Evolutionary conservation across 1,140 invertebrate genomes (phyloP), one percentile per base, ranked within the genome.

Genomic region (Drosophila neocordata): DNA sequence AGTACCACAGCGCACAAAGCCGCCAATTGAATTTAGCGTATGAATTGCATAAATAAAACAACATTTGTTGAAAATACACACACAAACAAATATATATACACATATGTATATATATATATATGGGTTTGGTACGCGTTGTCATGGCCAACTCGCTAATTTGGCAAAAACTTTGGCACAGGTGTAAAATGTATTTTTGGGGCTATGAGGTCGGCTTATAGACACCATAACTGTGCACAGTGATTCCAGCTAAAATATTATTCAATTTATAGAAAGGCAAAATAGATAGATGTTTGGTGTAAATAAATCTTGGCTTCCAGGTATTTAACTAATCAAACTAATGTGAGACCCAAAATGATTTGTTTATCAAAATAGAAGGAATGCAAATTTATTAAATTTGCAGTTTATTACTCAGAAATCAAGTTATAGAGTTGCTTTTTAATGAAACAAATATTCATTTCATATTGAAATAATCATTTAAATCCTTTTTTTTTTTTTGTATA

Each of bases 21-120:
- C 64, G 73, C 70, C 80, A 85, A 84, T 84, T 77, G 77, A 68
- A 80, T 81, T 87, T 87, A 53, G 65, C 82, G 65, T 62, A 75
- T 65, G 62, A 79, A 75, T 66, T 75, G 72, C 59, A 65, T 65
- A 63, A 65, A 81, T 69, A 84, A 76, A 77, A 69, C 51, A 73
- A 77, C 65, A 73, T 66, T 75, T 79, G 63, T 44, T 63, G 41
- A 44, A 44, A 44, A 44, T 15, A 44, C 41, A 62, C 69, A 15
- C 52, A 56, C 69, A 60, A 64, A 63, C 53, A 34, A 1, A 3
- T 3, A 24, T 44, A 56, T 31, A 22, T 27, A 55, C 37, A 15
- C 34, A 52, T 31, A 31, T 6, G 24, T 9, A 3, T 4, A 24
- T 37, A 56, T 35, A 31, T 35, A 55, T 37, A n/a, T 22, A 44